Evolutionary conservation across 2,888 invertebrate genomes (phyloP).

Genomic region (Syrista parreyssii): DNA sequence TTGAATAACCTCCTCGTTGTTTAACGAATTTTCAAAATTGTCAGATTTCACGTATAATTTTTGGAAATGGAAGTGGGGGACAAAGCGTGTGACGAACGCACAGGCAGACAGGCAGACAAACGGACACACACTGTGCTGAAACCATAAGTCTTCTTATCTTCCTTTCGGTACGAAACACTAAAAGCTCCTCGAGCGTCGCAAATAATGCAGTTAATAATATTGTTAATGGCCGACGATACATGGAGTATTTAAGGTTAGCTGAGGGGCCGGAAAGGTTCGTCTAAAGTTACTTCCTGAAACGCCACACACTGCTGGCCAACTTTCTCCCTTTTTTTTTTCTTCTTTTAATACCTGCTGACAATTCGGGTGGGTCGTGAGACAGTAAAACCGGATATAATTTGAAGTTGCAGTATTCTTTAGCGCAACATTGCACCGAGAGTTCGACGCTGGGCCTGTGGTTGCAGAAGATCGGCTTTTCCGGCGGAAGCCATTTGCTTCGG

Average conservation of each 20-base stretch:
- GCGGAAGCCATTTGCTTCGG: slow-evolving; percentile 71
- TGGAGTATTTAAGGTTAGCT: slow-evolving; percentile 18
- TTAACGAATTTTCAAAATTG: no score
- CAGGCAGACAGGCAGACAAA: no score
- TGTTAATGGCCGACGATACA: slow-evolving; percentile 26
- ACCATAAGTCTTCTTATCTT: no score
- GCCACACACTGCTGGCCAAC: slow-evolving; percentile 66
- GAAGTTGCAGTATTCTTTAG: slow-evolving; percentile 72
- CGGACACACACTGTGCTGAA: no score
- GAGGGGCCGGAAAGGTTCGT: slow-evolving; percentile 1
- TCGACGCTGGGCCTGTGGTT: slow-evolving; percentile 59
- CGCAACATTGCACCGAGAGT: slow-evolving; percentile 67
- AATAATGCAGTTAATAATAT: slow-evolving; percentile 30
- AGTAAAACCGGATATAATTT: slow-evolving; percentile 64
- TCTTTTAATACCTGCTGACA: slow-evolving; percentile 68
- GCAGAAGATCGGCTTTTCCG: slow-evolving; percentile 71
- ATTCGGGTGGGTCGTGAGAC: slow-evolving; percentile 60
- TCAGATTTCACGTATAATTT: no score
- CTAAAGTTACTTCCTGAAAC: slow-evolving; percentile 38
- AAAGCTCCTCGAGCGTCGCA: slow-evolving; percentile 12
- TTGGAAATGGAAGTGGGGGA: no score
- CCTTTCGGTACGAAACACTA: no score
- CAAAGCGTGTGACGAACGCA: no score
- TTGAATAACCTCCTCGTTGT: no score
- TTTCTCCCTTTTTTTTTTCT: slow-evolving; percentile 45